Percentiles rank a stretch among this genome's conserved stretches.
phyloP scores from a whole-genome alignment of 2,797 vertebrate genomes.

The Allobates femoralis region DNA sequence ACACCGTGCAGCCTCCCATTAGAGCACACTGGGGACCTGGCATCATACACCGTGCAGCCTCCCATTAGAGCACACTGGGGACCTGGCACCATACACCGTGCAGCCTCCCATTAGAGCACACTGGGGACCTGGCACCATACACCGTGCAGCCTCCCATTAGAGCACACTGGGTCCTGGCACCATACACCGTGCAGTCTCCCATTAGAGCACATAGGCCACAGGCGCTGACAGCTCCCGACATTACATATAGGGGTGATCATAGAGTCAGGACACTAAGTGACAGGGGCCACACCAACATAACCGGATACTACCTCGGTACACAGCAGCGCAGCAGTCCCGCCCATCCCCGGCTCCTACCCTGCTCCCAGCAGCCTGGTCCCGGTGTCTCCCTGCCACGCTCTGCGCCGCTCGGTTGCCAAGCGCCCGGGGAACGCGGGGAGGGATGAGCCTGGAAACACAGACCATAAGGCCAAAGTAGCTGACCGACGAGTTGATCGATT shows the following conservation, averaged over 20 bases:
- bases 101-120: too few species aligned
- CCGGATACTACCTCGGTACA: background rate
- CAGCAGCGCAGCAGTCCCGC: background rate
- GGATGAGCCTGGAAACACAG: background rate
- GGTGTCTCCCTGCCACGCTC: conserved; percentile 13
- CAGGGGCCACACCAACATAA: background rate
- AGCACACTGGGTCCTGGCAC: too few species aligned
- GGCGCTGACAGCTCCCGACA: too few species aligned
- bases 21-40: too few species aligned
- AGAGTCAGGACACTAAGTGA: background rate
- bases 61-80: too few species aligned
- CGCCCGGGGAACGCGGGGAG: background rate
- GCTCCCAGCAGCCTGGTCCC: rapidly evolving
- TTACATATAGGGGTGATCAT: background rate
- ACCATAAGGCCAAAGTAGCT: background rate
- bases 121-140: too few species aligned
- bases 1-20: too few species aligned
- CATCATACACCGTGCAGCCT: too few species aligned
- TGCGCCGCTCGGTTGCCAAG: conserved; percentile 55
- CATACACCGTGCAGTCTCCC: background rate
- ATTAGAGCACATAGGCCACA: background rate
- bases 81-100: too few species aligned
- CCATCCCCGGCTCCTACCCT: rapidly evolving
- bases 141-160: too few species aligned
- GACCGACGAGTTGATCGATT: conserved; percentile 5